Conservation (phyloP, 2,113 vertebrate genomes). For the Talpa occidentalis region DNA sequence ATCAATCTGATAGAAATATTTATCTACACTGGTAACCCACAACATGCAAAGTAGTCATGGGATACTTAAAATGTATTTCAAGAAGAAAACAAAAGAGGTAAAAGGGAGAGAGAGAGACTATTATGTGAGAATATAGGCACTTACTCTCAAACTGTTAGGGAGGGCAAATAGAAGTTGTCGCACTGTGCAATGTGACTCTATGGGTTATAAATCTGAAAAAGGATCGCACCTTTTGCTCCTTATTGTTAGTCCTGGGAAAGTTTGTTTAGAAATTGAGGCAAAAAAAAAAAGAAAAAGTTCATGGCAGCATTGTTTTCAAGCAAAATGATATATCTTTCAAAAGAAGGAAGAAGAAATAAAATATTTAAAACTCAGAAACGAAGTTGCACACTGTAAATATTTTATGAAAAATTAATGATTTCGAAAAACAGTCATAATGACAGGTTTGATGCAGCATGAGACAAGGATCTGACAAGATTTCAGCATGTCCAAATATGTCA, state of each 20-base stretch:
- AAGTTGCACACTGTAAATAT: not conserved
- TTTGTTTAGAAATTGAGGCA: slow-evolving; percentile 17
- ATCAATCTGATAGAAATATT: slow-evolving; percentile 21
- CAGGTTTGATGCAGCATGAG: not conserved
- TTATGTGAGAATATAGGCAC: not conserved
- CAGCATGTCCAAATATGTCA: not conserved
- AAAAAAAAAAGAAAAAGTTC: not conserved
- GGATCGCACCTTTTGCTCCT: not conserved
- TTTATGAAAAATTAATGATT: slow-evolving; percentile 8
- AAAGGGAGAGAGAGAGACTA: not conserved
- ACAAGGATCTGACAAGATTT: not conserved
- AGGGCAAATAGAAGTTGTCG: not conserved
- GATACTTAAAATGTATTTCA: not conserved
- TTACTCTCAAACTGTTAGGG: not conserved
- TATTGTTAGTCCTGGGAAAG: not conserved
- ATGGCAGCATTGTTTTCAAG: not conserved
- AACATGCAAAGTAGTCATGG: not conserved
- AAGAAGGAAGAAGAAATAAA: slow-evolving; percentile 20
- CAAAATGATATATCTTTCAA: not conserved
- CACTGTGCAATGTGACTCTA: rapidly evolving
- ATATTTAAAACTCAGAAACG: not conserved
- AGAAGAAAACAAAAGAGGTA: not conserved
- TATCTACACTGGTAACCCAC: not conserved
- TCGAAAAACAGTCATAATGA: not conserved
- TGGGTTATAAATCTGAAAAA: not conserved